Base-by-base conservation (phyloP, 2,888 invertebrate genomes). In the Pammene fasciana region DNA sequence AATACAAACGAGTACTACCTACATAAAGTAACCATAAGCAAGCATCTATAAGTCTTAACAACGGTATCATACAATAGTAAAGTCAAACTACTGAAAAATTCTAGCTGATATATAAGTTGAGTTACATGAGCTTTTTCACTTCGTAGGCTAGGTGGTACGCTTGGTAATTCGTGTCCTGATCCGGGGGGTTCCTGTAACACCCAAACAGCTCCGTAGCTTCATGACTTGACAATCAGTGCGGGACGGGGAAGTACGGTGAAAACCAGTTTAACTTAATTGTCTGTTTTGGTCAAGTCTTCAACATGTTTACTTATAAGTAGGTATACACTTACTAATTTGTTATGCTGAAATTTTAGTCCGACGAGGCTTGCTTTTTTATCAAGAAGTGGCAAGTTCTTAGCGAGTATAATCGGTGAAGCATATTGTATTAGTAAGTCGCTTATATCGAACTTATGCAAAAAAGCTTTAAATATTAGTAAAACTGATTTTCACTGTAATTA, bases 51-150 rank as follows among this genome's bases (percentile, higher is more conserved):
- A 59, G 11, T 36, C 38, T 56, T 43, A 67, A 64, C 57, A 70
- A 65, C 52, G 59, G 78, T 75, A 75, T 74, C 74, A 78, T 76
- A 81, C 79, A 78, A 76, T 73, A 75, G 73, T 80, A 77, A 79
- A 85, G 83, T 82, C 87, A 75, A 75, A 82, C 79, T 76, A 71
- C 78, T 74, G 77, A 80, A 80, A 84, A 65, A 52, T 68, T 86
- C 89, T 91, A 91, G 86, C 88, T 87, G 88, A 88, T 84, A 84
- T 80, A 83, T 83, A 84, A 88, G 78, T 83, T 82, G 80, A 87
- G 97, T 96, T 98, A 99, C 99, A 99, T 98, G 96, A 99, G 97
- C 95, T 99, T 99, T 97, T 99, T 98, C 95, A 99, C 98, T 97
- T 99, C 98, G 96, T 99, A 99, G 95, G 98, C 98, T 94, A 99